Evolutionary conservation across 2,797 vertebrate genomes (phyloP).

Genomic region (Buphagus erythrorhynchus): DNA sequence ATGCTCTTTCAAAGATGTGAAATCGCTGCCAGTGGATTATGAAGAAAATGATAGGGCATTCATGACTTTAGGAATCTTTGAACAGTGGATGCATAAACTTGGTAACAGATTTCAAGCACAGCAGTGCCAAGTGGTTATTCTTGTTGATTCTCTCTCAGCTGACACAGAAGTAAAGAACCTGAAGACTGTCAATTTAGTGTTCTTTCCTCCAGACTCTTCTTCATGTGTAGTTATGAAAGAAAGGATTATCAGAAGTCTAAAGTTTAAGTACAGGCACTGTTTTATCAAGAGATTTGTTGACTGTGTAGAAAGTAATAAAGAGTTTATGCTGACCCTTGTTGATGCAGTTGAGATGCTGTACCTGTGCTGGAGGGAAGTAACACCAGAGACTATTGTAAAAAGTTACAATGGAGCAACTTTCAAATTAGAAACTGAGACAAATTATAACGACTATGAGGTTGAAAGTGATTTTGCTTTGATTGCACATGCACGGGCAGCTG

Average conservation of each 20-base stretch:
- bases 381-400: constrained; percentile 48
- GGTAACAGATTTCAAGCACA: constrained; percentile 73
- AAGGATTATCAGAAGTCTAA: constrained; percentile 68
- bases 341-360: constrained; percentile 72
- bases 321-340: constrained; percentile 67
- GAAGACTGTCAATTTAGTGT: constrained; percentile 62
- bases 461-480: constrained; percentile 49
- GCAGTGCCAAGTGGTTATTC: constrained; percentile 64
- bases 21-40: constrained; percentile 67
- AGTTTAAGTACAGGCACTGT: constrained; percentile 70
- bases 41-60: constrained; percentile 54
- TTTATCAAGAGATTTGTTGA: constrained; percentile 74
- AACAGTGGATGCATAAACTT: constrained; percentile 73
- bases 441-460: neutral
- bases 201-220: constrained; percentile 61
- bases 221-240: constrained; percentile 51
- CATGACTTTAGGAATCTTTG: constrained; percentile 72
- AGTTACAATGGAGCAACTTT: constrained; percentile 56
- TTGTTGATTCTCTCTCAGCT: constrained; percentile 61
- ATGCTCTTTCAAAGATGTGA: constrained; percentile 7
- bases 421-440: constrained; percentile 30
- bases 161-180: constrained; percentile 69
- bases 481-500: constrained; percentile 48
- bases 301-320: constrained; percentile 68
- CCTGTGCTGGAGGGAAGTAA: constrained; percentile 70